Percentiles rank a stretch among this genome's conserved stretches.
These are phyloP conservation scores for Passerculus sandwichensis DNA, from an alignment of 2,797 vertebrate species.

Conservation along the genomic window DNA sequence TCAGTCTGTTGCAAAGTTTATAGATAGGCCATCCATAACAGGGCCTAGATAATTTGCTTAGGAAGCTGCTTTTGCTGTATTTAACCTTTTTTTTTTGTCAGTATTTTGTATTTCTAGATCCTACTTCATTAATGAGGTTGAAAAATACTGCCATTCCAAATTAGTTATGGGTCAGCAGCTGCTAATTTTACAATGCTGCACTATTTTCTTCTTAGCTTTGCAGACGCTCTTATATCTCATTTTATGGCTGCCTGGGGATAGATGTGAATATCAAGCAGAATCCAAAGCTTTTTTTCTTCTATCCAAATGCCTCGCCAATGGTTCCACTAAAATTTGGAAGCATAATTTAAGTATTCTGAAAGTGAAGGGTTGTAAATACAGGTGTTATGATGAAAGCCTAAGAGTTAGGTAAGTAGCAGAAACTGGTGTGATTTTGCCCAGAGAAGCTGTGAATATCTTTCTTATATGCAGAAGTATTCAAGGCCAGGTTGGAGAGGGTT, in stretches of 20 bases:
- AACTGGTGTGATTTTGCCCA: neutral
- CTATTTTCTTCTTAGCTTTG: slow-evolving; percentile 26
- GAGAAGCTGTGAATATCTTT: neutral
- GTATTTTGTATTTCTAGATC: neutral
- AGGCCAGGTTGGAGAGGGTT: neutral
- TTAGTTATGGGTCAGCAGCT: slow-evolving; percentile 52
- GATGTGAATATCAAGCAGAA: neutral
- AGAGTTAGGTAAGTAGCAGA: neutral
- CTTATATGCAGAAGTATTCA: neutral
- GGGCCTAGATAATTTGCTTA: neutral
- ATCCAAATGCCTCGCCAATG: neutral
- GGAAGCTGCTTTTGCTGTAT: slow-evolving; percentile 18
- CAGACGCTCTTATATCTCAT: neutral
- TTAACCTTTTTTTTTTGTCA: neutral
- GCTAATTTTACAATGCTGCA: slow-evolving; percentile 25
- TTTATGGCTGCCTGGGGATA: neutral
- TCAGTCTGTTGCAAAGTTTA: slow-evolving; percentile 9
- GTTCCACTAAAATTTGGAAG: neutral
- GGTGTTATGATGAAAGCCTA: neutral
- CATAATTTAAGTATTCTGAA: neutral
- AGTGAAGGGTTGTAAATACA: neutral
- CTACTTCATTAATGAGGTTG: slow-evolving; percentile 13
- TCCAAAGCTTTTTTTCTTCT: neutral
- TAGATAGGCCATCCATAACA: neutral
- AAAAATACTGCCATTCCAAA: slow-evolving; percentile 25